Evolutionary conservation across 2,113 vertebrate genomes (phyloP).

Genomic region (Muntiacus muntjak): DNA sequence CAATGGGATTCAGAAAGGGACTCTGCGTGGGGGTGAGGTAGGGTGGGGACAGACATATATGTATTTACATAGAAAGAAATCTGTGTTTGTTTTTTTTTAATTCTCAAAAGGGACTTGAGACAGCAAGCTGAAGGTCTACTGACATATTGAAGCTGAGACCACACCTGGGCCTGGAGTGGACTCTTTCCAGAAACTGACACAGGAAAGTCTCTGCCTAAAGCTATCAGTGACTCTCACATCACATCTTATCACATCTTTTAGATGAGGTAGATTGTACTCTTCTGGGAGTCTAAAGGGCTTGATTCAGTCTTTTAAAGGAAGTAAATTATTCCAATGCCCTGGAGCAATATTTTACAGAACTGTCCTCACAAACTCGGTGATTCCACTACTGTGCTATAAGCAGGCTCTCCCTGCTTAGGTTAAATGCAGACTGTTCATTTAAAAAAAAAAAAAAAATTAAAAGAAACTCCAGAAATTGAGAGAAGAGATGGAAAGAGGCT

Average conservation of each 20-base stretch:
- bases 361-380: not conserved
- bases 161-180: not conserved
- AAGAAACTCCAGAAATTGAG: not conserved
- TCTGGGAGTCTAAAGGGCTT: not conserved
- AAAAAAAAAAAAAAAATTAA: not conserved
- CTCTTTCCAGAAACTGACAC: not conserved
- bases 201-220: not conserved
- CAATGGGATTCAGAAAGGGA: not conserved
- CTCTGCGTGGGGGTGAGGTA: not conserved
- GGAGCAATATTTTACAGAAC: not conserved
- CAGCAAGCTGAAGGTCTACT: not conserved
- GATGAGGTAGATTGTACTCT: not conserved
- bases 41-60: too few species aligned
- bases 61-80: not conserved
- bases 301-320: not conserved
- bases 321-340: not conserved
- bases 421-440: not conserved
- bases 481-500: not conserved
- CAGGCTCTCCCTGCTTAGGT: not conserved
- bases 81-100: not conserved
- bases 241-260: not conserved
- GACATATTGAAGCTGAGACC: not conserved
- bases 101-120: not conserved
- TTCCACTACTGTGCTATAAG: not conserved
- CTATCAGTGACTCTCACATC: not conserved